Conservation (phyloP, 2,113 vertebrate genomes). For the Syrrhaptes paradoxus region DNA sequence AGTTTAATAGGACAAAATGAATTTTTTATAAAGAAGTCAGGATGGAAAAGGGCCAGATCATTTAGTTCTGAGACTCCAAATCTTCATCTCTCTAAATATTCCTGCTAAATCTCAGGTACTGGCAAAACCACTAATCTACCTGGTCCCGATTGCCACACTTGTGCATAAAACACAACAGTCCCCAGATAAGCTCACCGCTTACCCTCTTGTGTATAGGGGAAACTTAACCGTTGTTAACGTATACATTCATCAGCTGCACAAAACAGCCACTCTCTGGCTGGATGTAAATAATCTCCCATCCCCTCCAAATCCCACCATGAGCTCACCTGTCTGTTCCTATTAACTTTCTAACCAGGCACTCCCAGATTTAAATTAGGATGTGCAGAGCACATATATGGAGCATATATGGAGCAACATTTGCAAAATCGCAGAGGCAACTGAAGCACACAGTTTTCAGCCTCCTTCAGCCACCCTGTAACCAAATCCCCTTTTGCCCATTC, state of each 20-base stretch:
- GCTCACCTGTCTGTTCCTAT: not conserved
- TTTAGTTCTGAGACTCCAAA: not conserved
- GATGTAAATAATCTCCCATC: not conserved
- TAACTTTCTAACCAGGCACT: not conserved
- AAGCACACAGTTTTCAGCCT: not conserved
- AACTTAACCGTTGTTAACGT: not conserved
- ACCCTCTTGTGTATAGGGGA: not conserved
- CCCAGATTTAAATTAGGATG: not conserved
- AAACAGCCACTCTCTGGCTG: not conserved
- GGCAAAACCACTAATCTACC: not conserved
- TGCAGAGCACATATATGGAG: not conserved
- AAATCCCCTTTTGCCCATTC: not conserved
- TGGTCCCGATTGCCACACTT: not conserved
- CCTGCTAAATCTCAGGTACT: not conserved
- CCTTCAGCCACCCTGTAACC: not conserved
- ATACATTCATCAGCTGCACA: not conserved
- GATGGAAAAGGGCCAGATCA: not conserved
- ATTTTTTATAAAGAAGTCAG: not conserved
- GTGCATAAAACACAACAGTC: not conserved
- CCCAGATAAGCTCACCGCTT: not conserved
- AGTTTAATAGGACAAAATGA: not conserved
- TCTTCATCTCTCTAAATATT: not conserved
- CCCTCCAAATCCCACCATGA: not conserved
- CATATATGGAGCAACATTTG: rapidly evolving
- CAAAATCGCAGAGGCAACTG: not conserved